phyloP scores from a whole-genome alignment of 2,113 vertebrate species.

The Pantherophis guttatus region DNA sequence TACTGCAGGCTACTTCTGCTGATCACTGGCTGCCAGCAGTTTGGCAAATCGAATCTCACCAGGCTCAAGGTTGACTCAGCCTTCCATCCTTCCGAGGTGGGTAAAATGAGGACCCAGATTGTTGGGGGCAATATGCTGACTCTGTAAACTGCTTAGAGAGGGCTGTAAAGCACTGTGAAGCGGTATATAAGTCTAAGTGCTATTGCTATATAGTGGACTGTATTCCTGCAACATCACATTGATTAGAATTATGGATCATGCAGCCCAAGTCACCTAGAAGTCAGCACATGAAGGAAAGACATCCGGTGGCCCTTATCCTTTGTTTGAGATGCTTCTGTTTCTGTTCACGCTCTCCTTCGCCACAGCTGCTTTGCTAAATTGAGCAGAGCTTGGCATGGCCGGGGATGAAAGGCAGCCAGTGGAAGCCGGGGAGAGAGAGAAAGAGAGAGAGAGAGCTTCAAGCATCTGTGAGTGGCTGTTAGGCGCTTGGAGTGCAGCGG shows the following conservation, averaged over 20 bases:
- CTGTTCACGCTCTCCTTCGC: constrained; percentile 7
- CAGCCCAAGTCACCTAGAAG: neutral
- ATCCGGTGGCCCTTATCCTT: neutral
- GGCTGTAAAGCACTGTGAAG: no score
- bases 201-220: no score
- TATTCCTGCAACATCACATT: neutral
- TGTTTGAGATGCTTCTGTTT: constrained; percentile 9
- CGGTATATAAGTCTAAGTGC: no score
- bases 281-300: neutral
- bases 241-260: neutral
- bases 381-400: constrained; percentile 17
- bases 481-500: constrained; percentile 28
- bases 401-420: constrained; percentile 36
- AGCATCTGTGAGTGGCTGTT: constrained; percentile 32
- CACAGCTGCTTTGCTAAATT: constrained; percentile 38
- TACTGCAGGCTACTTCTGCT: no score
- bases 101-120: no score
- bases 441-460: constrained; percentile 10
- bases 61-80: no score
- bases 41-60: no score
- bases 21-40: no score
- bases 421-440: constrained; percentile 1
- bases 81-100: no score
- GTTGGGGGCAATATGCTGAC: no score
- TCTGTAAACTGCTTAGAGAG: no score